Evolutionary conservation across 1,140 invertebrate genomes (phyloP), one percentile per base, ranked within the genome.

Genomic region (Trachymyrmex septentrionalis): DNA sequence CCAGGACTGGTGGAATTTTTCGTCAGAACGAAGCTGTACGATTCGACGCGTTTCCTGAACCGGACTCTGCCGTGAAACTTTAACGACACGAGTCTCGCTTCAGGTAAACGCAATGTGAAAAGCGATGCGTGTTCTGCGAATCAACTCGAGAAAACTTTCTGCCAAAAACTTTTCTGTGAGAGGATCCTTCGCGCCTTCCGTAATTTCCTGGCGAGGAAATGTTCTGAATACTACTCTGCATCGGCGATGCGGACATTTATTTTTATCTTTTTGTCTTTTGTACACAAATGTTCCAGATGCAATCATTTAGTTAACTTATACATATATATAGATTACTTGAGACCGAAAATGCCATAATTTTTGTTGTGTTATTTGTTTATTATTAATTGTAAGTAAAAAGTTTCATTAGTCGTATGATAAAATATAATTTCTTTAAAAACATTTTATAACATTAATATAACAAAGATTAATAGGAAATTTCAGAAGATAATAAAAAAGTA

Each of bases 11-110:
- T 48, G 50, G 81, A 85, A 87, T 90, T 87, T 87, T 75, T 66
- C 50, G 21, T 63, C 50, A 55, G 34, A 3, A 24, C 19, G 61
- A 27, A 19, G 12, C 44, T 57, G 14, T 14, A 48, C 64, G 19
- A 59, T 44, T 55, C 27, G 14, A 55, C 38, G 73, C 57, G 3
- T 71, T 89, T 64, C 12, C 48, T 27, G 16, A 0, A 21, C 55
- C 27, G 27, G 50, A 24, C 34, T 66, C 21, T 19, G n/a, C 53
- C 63, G 19, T 87, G 73, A 90, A 90, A 81, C 66, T 86, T 90
- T 86, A 81, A 71, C 48, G 14, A 67, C 34, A 48, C 21, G 19
- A 34, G 19, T 48, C 24, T 59, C 4, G 10, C n/a, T 30, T 27
- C 86, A 71, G 86, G 63, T 85, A 90, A 80, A 44, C 30, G 59